Evolutionary conservation across 2,113 vertebrate species (phyloP), one percentile per base, ranked within the genome.

Genomic region (Cepphus grylle): DNA sequence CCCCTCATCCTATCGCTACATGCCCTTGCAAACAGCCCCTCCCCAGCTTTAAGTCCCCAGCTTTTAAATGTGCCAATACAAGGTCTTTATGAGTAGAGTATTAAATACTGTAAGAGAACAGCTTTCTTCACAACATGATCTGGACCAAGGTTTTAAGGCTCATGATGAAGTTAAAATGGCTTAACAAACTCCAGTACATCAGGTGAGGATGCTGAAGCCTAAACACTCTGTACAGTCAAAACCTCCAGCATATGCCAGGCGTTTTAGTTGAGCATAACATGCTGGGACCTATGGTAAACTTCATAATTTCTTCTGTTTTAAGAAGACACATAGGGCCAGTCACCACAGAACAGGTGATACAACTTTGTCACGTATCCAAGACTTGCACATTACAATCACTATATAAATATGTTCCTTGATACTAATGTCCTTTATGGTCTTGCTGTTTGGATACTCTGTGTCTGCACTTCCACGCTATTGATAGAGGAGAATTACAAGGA

Each of bases 61-160:
- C 43, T 45, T 45, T 45, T 45, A 45, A 86, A 81, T 0, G 0
- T 43, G 23, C 38, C 17, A 36, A 22, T 50, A 26, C 11, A 38
- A 78, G 53, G 8, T 14, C 34, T 58, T 34, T 61, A 21, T 26
- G 7, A 2, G 1, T 27, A 55, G 15, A 45, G 2, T 0, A 0
- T 52, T 59, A 85, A 71, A 78, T 43, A 40, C 18, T 88, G 40
- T 40, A 52, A 67, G 15, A 79, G 21, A 86, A 27, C 6, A 61
- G 10, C 11, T 66, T 73, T 78, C 32, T 91, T 81, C 27, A 77
- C 9, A 22, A 59, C 9, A 8, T 6, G 25, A 53, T 66, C 18
- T 5, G 13, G 22, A 73, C 6, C 10, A 32, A 62, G 30, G 1
- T 72, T 85, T 79, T 88, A 61, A 85, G 29, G 11, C 59, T 93